A percentile compares a stretch with the other conserved stretches of the same genome.
Evolutionary conservation across 1,140 invertebrate species (phyloP).

Genomic region (Cherax destructor): DNA sequence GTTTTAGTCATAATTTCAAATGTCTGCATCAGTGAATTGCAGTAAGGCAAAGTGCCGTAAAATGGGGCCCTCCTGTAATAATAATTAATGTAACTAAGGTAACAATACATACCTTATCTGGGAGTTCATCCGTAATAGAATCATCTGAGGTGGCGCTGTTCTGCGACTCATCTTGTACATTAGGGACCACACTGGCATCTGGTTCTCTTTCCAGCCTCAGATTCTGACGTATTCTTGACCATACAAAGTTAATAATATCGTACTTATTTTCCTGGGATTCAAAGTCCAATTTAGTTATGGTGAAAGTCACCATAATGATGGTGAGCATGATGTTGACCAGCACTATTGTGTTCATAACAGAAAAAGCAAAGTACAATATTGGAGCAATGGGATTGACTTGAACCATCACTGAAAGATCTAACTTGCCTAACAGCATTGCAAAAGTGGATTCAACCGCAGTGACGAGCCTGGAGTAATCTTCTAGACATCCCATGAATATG

Average conservation of each 20-base stretch:
- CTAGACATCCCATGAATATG: conserved; percentile 46
- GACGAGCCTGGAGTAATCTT: conserved; percentile 55
- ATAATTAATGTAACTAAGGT: neutral
- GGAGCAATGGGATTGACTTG: conserved; percentile 76
- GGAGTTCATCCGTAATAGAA: conserved; percentile 14
- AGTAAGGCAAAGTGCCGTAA: neutral
- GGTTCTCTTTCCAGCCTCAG: conserved; percentile 19
- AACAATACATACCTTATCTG: conserved; percentile 40
- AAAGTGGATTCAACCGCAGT: conserved; percentile 62
- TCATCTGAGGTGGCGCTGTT: neutral
- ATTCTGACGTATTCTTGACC: conserved; percentile 7
- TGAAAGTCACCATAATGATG: conserved; percentile 79
- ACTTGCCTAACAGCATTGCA: conserved; percentile 71
- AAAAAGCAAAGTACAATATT: conserved; percentile 78
- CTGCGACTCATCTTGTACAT: neutral
- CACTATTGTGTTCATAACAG: conserved; percentile 78
- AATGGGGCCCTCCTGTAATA: neutral
- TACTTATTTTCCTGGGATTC: conserved; percentile 52
- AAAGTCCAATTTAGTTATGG: conserved; percentile 72
- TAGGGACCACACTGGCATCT: conserved; percentile 16
- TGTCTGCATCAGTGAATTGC: neutral
- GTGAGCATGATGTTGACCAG: conserved; percentile 80
- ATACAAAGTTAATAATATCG: conserved; percentile 63
- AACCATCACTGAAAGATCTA: conserved; percentile 76
- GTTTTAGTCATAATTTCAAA: neutral